Base-by-base conservation (phyloP, 2,113 vertebrate genomes). In the Anthoscopus minutus region DNA sequence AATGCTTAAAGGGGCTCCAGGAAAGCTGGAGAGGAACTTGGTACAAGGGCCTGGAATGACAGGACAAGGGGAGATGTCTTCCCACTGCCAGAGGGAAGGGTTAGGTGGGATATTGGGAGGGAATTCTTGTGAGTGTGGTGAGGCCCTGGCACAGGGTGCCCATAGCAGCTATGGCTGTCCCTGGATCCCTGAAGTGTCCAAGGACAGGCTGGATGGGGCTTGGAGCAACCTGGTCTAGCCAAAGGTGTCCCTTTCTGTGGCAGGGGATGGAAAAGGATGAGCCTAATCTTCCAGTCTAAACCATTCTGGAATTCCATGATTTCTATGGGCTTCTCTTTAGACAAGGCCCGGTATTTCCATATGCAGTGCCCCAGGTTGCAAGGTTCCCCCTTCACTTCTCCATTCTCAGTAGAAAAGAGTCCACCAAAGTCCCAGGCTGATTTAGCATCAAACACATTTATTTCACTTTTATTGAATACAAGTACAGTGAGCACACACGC, bases 381-480 rank as follows among this genome's bases (percentile, higher is more conserved):
- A n/a, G 33, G 16, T 4, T 31, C 25, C 6, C 11, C 10, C 28
- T 53, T 57, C 23, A 3, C 20, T 45, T 58, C 51, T 82, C 51
- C 31, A 31, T 73, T 58, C 38, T n/a, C 13, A 22, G 31, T 10
- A 57, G 60, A 76, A 96, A 94, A 81, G 85, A 87, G 73, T 60
- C 33, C 24, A 24, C 64, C 2, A 4, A 86, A 79, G 73, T 80
- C 80, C 53, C 89, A 31, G 44, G 83, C 54, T 96, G 93, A 88
- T 97, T 98, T 96, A 97, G 98, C 98, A 97, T 98, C 97, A 98
- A 98, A 98, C 98, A 98, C 98, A 98, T 99, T 99, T 99, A 99
- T 98, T 99, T 98, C 98, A 99, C 99, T 98, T 98, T 98, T 98
- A 98, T 98, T 98, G 98, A 99, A 98, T 99, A 98, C 98, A 99